Conservation (phyloP, 2,888 invertebrate species). For the Plemyria rubiginata region DNA sequence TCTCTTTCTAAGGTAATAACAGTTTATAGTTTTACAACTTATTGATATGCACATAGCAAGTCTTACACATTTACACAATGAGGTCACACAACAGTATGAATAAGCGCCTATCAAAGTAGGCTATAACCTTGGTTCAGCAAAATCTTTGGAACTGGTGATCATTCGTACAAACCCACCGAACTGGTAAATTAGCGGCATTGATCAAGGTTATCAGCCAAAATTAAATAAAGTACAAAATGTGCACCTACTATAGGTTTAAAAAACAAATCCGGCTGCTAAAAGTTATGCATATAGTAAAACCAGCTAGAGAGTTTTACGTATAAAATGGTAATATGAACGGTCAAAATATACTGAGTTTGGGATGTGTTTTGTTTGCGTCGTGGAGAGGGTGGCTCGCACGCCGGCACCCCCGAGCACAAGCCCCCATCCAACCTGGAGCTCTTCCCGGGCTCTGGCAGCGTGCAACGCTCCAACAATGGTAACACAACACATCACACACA, state of each 20-base stretch:
- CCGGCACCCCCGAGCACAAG: constrained; percentile 87
- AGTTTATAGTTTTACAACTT: constrained; percentile 55
- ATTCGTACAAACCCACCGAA: background rate
- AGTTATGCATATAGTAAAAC: background rate
- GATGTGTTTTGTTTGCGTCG: constrained; percentile 66
- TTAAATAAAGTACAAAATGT: no score
- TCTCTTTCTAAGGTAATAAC: constrained; percentile 57
- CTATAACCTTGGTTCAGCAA: background rate
- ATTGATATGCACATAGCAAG: constrained; percentile 63
- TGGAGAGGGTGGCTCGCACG: constrained; percentile 77
- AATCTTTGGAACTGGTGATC: background rate
- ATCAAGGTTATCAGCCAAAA: no score
- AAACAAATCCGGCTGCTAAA: background rate
- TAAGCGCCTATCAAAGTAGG: background rate
- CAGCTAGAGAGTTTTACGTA: background rate
- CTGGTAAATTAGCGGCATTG: background rate
- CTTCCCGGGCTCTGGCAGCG: constrained; percentile 86
- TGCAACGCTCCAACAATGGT: constrained; percentile 92
- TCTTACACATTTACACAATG: constrained; percentile 28
- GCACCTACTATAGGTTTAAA: background rate
- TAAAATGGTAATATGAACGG: constrained; percentile 3
- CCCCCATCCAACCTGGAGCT: constrained; percentile 90
- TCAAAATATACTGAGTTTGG: constrained; percentile 51
- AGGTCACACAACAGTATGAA: constrained; percentile 3
- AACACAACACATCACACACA: constrained; percentile 71